A percentile compares a stretch with the other conserved stretches of the same genome.
phyloP scores from a whole-genome alignment of 2,888 invertebrate species.

The Tipula unca region DNA sequence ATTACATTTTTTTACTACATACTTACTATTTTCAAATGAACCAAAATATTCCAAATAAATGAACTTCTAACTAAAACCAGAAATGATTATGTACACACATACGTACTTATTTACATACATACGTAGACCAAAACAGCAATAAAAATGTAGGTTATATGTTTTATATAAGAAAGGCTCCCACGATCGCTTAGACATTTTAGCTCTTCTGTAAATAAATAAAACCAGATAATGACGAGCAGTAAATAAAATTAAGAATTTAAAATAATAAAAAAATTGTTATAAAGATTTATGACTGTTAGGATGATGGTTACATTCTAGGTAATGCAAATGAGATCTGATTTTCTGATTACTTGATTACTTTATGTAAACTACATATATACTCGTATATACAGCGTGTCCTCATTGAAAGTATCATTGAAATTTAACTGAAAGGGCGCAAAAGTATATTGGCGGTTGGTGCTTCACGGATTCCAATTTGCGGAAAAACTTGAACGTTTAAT shows the following conservation, averaged over 20 bases:
- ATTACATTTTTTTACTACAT: background rate
- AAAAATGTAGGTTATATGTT: background rate
- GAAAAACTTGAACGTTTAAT: too few relatives aligned
- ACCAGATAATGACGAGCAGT: background rate
- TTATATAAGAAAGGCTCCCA: background rate
- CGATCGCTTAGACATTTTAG: background rate
- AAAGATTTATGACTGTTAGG: background rate
- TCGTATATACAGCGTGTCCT: too few relatives aligned
- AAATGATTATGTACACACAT: too few relatives aligned
- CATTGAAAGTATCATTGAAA: too few relatives aligned
- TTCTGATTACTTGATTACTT: background rate
- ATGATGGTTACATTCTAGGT: background rate
- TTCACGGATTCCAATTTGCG: too few relatives aligned
- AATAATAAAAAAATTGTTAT: background rate
- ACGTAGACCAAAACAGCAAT: background rate
- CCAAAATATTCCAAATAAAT: background rate
- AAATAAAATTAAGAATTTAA: background rate
- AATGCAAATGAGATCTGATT: background rate
- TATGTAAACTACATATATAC: too few relatives aligned
- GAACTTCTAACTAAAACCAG: too few relatives aligned
- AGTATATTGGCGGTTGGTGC: too few relatives aligned
- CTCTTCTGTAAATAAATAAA: background rate
- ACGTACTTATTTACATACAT: too few relatives aligned
- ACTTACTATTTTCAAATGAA: background rate
- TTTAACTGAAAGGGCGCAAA: too few relatives aligned